Evolutionary conservation across 2,113 vertebrate genomes (phyloP).

Genomic region (Chlorocebus sabaeus): DNA sequence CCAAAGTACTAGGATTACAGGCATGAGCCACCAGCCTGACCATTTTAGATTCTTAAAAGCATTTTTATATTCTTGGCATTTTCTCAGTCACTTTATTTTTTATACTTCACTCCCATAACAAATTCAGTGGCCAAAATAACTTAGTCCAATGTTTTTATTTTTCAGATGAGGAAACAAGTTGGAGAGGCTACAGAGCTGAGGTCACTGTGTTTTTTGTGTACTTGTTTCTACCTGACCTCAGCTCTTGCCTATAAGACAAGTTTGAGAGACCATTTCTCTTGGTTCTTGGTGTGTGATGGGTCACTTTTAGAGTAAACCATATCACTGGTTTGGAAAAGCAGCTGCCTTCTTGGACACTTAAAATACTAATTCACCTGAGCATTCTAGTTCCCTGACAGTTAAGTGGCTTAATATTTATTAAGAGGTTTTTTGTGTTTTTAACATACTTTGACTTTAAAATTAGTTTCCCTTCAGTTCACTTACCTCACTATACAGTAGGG

Average conservation of each 20-base stretch:
- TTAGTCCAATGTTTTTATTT: constrained; percentile 15
- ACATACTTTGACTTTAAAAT: background rate
- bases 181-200: background rate
- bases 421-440: background rate
- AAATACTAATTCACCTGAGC: background rate
- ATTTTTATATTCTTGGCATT: constrained; percentile 28
- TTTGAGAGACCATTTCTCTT: background rate
- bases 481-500: background rate
- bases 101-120: background rate
- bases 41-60: background rate
- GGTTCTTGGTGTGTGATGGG: background rate
- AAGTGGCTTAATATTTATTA: background rate
- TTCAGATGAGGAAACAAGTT: background rate
- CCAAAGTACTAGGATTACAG: no score
- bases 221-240: background rate
- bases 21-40: no score
- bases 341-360: background rate
- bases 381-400: background rate
- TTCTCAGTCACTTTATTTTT: background rate
- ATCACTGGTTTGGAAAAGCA: background rate
- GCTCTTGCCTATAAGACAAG: background rate
- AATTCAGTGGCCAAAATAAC: background rate
- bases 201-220: background rate
- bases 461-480: background rate
- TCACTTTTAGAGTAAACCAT: background rate